Percentiles rank a stretch among this genome's conserved stretches.
phyloP scores from a whole-genome alignment of 2,113 vertebrate species.

The Thinocorus orbignyianus region DNA sequence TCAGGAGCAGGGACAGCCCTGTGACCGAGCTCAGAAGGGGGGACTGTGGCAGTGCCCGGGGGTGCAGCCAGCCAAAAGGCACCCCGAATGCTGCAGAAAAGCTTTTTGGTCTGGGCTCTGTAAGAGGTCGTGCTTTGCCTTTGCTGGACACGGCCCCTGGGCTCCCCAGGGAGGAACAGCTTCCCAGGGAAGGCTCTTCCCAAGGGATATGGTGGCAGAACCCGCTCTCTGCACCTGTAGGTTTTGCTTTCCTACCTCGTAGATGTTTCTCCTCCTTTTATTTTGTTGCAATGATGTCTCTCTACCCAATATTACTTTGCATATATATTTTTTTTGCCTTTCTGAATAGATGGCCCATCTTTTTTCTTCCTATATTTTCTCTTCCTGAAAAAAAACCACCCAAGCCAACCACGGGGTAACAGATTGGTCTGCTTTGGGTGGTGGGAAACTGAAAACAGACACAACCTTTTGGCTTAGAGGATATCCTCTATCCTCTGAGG shows the following conservation, averaged over 20 bases:
- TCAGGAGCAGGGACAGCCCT: not conserved
- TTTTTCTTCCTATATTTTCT: not conserved
- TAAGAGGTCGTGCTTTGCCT: not conserved
- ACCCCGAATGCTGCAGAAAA: not conserved
- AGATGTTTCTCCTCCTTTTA: not conserved
- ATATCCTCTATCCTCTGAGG: not conserved
- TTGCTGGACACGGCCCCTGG: not conserved
- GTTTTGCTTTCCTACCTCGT: not conserved
- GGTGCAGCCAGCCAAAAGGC: not conserved
- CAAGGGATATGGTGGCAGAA: not conserved
- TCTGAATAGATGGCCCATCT: not conserved
- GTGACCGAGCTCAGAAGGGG: fast-evolving
- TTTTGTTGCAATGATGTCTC: not conserved
- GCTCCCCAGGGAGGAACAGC: not conserved
- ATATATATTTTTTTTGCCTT: not conserved
- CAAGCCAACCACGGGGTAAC: not conserved
- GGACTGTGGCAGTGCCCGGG: fast-evolving
- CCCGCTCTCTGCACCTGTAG: not conserved
- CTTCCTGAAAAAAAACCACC: not conserved
- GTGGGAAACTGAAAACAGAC: not conserved
- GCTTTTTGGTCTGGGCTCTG: not conserved
- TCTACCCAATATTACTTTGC: not conserved
- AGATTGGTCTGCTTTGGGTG: not conserved
- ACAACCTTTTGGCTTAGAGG: not conserved
- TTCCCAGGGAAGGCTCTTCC: not conserved